Evolutionary conservation across 2,797 vertebrate genomes (phyloP), one percentile per base, ranked within the genome.

Genomic region (Cryptoprocta ferox): DNA sequence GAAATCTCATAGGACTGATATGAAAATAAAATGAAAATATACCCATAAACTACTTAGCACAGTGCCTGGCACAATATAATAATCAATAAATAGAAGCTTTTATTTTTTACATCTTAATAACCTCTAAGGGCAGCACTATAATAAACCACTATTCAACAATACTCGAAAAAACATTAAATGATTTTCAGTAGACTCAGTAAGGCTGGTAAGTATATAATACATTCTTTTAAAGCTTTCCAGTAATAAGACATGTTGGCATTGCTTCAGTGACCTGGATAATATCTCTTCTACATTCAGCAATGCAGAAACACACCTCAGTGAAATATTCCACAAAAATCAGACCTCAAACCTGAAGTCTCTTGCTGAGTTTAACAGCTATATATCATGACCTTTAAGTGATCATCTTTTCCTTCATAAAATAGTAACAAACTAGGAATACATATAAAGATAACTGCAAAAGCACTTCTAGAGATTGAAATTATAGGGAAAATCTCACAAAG

Each of bases 51-150:
- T 86, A 96, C 59, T 96, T 95, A 96, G 70, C 90, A 94, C 7
- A 28, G 65, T 92, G 80, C 61, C 61, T 95, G 70, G 88, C 21
- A 93, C 28, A 91, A 86, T 85, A 83, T 65, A 93, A 97, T 90
- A 95, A 96, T 96, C 92, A 95, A 95, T 96, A 95, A 91, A 90
- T 96, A 68, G 75, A 94, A 95, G 94, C 76, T 96, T 95, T 98
- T 90, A 92, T 96, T 89, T 93, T 78, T 84, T 66, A 96, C 53
- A 6, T 92, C 90, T 96, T 96, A 96, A 92, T 92, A 92, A 78
- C 32, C 70, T 88, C 59, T 78, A 94, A 61, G 3, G 66, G 61
- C 45, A 96, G 76, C 66, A 80, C 28, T 81, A 15, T 56, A 95
- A 92, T 97, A 97, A 96, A 94, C 70, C 32, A 78, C n/a, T 71